These are phyloP conservation scores for Pangasius larnaudii DNA, from an alignment of 2,797 vertebrate species.

Conservation along the genomic window DNA sequence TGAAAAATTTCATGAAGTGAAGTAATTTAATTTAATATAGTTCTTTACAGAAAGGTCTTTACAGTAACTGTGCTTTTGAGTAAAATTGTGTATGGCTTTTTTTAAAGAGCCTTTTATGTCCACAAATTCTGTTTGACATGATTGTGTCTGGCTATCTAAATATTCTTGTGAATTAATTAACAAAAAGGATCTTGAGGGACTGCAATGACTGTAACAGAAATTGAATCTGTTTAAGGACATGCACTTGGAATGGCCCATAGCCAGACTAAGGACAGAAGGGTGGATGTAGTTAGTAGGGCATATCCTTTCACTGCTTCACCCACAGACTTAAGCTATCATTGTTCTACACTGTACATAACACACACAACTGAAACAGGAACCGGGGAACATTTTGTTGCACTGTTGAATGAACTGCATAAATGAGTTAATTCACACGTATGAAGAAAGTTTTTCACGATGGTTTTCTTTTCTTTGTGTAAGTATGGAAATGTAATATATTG, in stretches of 20 bases:
- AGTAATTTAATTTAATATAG: background rate
- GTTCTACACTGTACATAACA: constrained; percentile 38
- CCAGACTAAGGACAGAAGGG: constrained; percentile 75
- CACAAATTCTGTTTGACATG: background rate
- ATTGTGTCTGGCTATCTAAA: background rate
- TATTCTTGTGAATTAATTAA: background rate
- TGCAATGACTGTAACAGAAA: constrained; percentile 55
- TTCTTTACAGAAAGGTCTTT: background rate
- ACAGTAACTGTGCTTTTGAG: background rate
- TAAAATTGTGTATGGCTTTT: background rate
- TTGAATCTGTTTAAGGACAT: constrained; percentile 46
- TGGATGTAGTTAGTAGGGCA: constrained; percentile 77
- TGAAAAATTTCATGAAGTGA: background rate
- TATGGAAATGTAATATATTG: background rate
- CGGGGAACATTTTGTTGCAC: constrained; percentile 15
- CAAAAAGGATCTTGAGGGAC: background rate
- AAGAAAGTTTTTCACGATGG: background rate
- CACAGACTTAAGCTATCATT: constrained; percentile 45
- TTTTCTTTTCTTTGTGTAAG: background rate
- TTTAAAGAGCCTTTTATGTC: background rate
- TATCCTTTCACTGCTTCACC: constrained; percentile 69
- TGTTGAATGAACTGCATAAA: background rate
- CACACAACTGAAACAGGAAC: constrained; percentile 32
- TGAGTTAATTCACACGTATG: constrained; percentile 16
- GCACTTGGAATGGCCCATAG: constrained; percentile 64